These are phyloP conservation scores for Argyrosomus regius DNA, from an alignment of 2,797 vertebrate genomes.

Conservation along the genomic window DNA sequence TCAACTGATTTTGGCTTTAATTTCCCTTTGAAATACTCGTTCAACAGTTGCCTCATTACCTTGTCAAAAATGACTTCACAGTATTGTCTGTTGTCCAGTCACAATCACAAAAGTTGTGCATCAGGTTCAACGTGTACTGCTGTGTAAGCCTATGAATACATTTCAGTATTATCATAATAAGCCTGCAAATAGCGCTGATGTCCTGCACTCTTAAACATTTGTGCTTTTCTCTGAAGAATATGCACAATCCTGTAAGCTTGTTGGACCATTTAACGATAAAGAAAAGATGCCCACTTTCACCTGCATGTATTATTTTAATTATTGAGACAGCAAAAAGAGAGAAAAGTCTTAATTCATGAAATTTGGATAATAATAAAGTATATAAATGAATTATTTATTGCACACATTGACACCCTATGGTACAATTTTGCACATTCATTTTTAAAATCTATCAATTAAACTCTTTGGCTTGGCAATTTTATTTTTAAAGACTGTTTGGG, in stretches of 20 bases:
- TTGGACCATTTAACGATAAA: neutral
- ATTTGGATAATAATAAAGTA: neutral
- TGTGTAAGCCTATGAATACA: constrained; percentile 7
- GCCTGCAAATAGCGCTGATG: neutral
- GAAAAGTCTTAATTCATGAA: neutral
- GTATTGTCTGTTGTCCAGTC: constrained; percentile 9
- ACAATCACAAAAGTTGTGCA: constrained; percentile 14
- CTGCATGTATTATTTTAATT: neutral
- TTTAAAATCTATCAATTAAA: no score
- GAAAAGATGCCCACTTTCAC: neutral
- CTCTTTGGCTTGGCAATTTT: no score
- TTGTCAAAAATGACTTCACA: neutral
- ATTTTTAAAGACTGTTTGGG: neutral
- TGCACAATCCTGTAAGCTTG: constrained; percentile 6
- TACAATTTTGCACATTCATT: neutral
- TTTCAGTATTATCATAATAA: neutral
- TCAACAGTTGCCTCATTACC: constrained; percentile 41
- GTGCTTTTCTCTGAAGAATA: neutral
- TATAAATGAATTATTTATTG: neutral
- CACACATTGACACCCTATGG: neutral
- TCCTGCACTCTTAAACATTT: constrained; percentile 47
- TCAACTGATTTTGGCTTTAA: constrained; percentile 30
- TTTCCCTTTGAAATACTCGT: constrained; percentile 32
- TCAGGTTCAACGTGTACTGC: constrained; percentile 36
- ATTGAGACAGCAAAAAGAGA: no score